phyloP scores from a whole-genome alignment of 2,113 vertebrate genomes.

The Emydocephalus ijimae region DNA sequence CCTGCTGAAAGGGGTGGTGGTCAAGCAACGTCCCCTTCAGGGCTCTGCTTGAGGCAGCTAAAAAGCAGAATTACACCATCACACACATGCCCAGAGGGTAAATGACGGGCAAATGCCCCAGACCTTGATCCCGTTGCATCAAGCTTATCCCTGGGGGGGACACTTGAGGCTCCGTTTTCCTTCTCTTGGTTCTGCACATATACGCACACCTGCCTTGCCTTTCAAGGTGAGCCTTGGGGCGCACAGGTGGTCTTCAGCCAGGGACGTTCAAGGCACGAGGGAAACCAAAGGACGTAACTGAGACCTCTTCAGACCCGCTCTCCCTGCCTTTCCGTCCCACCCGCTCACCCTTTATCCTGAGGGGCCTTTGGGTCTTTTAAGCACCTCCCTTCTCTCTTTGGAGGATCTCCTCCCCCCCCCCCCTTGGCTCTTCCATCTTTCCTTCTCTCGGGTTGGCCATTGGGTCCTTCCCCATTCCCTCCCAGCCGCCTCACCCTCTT shows the following conservation, averaged over 20 bases:
- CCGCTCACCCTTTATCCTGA: background rate
- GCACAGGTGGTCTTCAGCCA: background rate
- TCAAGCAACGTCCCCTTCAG: background rate
- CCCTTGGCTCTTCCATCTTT: background rate
- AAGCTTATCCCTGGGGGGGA: background rate
- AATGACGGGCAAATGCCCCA: background rate
- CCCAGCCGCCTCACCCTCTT: background rate
- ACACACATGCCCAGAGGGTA: background rate
- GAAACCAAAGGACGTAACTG: background rate
- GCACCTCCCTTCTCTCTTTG: background rate
- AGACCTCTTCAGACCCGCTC: background rate
- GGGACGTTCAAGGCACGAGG: background rate
- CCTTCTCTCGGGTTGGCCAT: background rate
- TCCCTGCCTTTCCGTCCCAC: background rate
- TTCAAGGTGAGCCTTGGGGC: background rate
- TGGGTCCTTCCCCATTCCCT: background rate
- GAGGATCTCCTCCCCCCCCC: background rate
- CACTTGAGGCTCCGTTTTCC: background rate
- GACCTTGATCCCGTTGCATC: background rate
- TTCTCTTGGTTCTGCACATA: background rate
- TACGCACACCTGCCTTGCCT: background rate
- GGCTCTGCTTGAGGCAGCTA: background rate
- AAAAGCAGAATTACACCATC: background rate
- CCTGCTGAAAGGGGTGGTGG: background rate
- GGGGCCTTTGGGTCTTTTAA: background rate